A percentile compares a stretch with the other conserved stretches of the same genome.
Evolutionary conservation across 2,797 vertebrate species (phyloP).

Genomic region (Falco cherrug): DNA sequence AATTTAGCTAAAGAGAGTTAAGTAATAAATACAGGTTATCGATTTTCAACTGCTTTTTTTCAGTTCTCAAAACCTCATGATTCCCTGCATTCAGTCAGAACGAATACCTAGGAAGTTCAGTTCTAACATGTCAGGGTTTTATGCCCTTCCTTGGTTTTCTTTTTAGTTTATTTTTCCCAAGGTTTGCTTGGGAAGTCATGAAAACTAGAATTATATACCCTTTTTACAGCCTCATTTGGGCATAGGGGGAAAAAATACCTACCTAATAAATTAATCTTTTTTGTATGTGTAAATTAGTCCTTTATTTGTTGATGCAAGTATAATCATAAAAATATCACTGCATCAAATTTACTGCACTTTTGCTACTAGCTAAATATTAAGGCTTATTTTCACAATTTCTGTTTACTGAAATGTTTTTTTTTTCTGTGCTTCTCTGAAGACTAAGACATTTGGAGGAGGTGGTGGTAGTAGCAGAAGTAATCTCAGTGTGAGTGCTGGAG

Average conservation of each 20-base stretch:
- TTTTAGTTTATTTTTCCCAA: constrained; percentile 50
- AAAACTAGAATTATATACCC: constrained; percentile 20
- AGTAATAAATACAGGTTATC: neutral
- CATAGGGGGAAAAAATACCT: neutral
- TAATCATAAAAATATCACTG: neutral
- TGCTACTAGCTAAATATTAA: constrained; percentile 32
- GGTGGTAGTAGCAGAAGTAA: constrained; percentile 91
- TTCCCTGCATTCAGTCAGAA: neutral
- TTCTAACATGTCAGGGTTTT: constrained; percentile 2
- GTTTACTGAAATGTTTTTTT: constrained; percentile 32
- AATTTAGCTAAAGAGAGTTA: neutral
- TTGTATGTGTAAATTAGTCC: neutral
- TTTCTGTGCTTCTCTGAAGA: constrained; percentile 75
- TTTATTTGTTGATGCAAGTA: constrained; percentile 34
- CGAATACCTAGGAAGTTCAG: neutral
- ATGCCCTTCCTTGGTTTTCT: constrained; percentile 8
- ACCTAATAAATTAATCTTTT: neutral
- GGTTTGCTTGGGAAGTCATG: constrained; percentile 7
- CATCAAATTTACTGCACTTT: neutral
- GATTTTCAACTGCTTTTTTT: neutral
- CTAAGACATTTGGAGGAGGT: constrained; percentile 93
- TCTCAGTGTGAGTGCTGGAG: constrained; percentile 81
- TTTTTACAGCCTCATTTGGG: constrained; percentile 4
- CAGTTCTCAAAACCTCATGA: neutral
- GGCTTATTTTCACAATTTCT: constrained; percentile 26